Conservation (phyloP, 1,140 invertebrate genomes). For the Dendroctonus ponderosae region DNA sequence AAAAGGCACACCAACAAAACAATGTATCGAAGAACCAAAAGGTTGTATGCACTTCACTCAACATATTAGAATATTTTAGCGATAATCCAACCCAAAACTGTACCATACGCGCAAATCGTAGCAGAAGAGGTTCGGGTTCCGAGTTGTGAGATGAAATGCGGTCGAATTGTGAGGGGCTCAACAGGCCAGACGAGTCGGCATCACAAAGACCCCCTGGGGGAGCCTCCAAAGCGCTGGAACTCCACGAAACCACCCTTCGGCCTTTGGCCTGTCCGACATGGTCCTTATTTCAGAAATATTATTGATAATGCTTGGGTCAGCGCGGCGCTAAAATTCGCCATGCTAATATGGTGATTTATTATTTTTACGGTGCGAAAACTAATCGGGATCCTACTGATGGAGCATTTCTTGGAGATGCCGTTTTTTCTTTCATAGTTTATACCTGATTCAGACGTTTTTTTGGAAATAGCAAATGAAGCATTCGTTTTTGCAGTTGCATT, state of each 20-base stretch:
- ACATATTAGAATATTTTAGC: no score
- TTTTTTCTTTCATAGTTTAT: not conserved
- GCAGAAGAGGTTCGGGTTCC: no score
- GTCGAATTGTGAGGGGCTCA: no score
- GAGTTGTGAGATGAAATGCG: no score
- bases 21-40: no score
- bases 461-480: no score
- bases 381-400: not conserved
- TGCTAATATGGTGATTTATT: slow-evolving; percentile 19
- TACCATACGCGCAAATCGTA: no score
- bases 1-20: no score
- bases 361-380: slow-evolving; percentile 24
- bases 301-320: slow-evolving; percentile 21
- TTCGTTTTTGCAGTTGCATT: no score
- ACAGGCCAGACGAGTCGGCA: slow-evolving; percentile 9
- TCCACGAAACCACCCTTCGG: slow-evolving; percentile 24
- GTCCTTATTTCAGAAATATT: slow-evolving; percentile 26
- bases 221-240: slow-evolving; percentile 8
- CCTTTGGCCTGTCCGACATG: slow-evolving; percentile 26
- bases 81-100: no score
- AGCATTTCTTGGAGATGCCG: no score
- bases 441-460: not conserved
- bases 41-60: no score
- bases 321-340: slow-evolving; percentile 26
- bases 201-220: slow-evolving; percentile 25